Evolutionary conservation across 2,113 vertebrate genomes (phyloP).

Genomic region (Oreotrochilus melanogaster): DNA sequence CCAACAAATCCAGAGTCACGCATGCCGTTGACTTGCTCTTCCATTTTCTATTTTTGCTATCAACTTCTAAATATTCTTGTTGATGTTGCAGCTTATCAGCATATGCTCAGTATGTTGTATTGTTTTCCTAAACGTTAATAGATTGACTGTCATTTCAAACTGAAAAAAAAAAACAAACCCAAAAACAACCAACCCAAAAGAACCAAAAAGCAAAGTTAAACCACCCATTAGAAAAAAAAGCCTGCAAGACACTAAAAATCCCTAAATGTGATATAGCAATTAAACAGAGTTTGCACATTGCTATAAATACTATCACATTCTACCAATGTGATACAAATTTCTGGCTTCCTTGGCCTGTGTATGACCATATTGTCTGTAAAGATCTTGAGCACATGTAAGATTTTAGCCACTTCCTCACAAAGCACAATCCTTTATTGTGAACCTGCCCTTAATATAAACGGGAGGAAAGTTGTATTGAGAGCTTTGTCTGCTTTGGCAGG

Average conservation of each 20-base stretch:
- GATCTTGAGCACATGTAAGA: background rate
- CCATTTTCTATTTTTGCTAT: background rate
- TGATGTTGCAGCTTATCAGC: background rate
- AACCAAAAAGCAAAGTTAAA: background rate
- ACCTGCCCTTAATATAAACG: background rate
- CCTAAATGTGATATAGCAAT: background rate
- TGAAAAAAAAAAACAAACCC: background rate
- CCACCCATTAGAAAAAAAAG: background rate
- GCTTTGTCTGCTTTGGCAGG: background rate
- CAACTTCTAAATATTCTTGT: background rate
- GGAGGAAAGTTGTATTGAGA: background rate
- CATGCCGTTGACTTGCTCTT: background rate
- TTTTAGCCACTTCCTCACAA: background rate
- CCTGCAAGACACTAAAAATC: background rate
- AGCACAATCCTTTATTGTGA: background rate
- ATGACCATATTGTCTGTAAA: background rate
- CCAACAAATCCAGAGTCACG: background rate
- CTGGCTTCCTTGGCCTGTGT: background rate
- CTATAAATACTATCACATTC: background rate
- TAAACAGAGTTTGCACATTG: background rate
- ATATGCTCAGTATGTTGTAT: conserved; percentile 5
- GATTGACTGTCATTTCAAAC: conserved; percentile 3
- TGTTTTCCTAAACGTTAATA: conserved; percentile 27
- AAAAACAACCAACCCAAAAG: no score
- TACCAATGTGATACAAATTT: background rate